These are phyloP conservation scores for Selenia dentaria DNA, from an alignment of 2,888 invertebrate species.

Conservation along the genomic window DNA sequence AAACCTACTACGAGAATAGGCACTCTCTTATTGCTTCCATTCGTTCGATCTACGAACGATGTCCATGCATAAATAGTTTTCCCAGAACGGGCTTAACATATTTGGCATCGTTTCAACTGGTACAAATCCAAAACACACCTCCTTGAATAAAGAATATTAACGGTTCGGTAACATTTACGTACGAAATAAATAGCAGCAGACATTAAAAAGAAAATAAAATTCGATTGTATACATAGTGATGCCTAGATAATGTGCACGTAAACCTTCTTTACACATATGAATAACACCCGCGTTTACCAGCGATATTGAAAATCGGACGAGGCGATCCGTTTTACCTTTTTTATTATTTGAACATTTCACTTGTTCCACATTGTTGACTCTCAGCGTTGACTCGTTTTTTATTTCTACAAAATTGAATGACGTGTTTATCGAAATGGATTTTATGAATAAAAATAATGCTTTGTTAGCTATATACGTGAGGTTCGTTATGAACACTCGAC, in stretches of 20 bases:
- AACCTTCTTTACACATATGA: conserved; percentile 64
- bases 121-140: conserved; percentile 11
- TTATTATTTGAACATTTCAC: conserved; percentile 73
- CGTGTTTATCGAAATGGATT: conserved; percentile 63
- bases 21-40: conserved; percentile 45
- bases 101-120: conserved; percentile 19
- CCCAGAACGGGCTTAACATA: conserved; percentile 20
- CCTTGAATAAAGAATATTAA: conserved; percentile 12
- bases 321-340: conserved; percentile 65
- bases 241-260: conserved; percentile 47
- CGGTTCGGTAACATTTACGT: conserved; percentile 23
- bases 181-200: conserved; percentile 31
- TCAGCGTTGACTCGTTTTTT: conserved; percentile 62
- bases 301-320: conserved; percentile 70
- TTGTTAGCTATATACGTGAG: conserved; percentile 25
- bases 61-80: conserved; percentile 42
- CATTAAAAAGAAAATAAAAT: conserved; percentile 40
- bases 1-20: conserved; percentile 44
- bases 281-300: conserved; percentile 67
- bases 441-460: conserved; percentile 51
- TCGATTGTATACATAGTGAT: conserved; percentile 41
- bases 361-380: conserved; percentile 74
- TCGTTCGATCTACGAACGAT: conserved; percentile 26
- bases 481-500: neutral
- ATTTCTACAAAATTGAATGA: conserved; percentile 61